These are phyloP conservation scores for Lineus longissimus DNA, from an alignment of 1,140 invertebrate genomes.

Conservation along the genomic window DNA sequence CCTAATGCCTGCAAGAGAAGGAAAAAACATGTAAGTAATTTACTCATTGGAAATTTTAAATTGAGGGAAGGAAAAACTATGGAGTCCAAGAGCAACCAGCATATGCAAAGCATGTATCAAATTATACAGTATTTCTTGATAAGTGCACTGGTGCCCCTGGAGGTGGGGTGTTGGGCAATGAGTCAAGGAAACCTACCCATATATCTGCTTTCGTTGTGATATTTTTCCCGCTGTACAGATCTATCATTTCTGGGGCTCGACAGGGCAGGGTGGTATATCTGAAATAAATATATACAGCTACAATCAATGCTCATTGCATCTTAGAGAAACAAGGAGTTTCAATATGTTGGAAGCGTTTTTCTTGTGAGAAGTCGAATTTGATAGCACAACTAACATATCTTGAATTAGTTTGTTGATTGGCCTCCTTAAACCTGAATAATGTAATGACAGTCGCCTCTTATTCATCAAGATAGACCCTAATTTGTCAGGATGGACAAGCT, in stretches of 20 bases:
- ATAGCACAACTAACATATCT: too few species aligned
- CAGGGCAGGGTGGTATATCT: conserved; percentile 89
- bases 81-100: too few species aligned
- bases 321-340: conserved; percentile 5
- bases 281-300: conserved; percentile 18
- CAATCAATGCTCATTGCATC: neutral
- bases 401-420: too few species aligned
- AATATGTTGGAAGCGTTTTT: neutral
- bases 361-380: neutral
- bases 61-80: neutral
- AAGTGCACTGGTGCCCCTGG: too few species aligned
- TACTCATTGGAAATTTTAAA: neutral
- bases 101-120: too few species aligned
- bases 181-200: conserved; percentile 79
- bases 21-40: conserved; percentile 3
- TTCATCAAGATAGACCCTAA: too few species aligned
- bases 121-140: too few species aligned
- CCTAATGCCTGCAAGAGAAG: conserved; percentile 71
- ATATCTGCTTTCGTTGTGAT: conserved; percentile 92
- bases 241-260: conserved; percentile 92
- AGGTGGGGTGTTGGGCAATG: too few species aligned
- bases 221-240: conserved; percentile 80
- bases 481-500: too few species aligned
- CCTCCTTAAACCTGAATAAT: too few species aligned
- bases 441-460: too few species aligned